These are phyloP conservation scores for Amphipoea oculea DNA, from an alignment of 2,888 invertebrate species.

Conservation along the genomic window DNA sequence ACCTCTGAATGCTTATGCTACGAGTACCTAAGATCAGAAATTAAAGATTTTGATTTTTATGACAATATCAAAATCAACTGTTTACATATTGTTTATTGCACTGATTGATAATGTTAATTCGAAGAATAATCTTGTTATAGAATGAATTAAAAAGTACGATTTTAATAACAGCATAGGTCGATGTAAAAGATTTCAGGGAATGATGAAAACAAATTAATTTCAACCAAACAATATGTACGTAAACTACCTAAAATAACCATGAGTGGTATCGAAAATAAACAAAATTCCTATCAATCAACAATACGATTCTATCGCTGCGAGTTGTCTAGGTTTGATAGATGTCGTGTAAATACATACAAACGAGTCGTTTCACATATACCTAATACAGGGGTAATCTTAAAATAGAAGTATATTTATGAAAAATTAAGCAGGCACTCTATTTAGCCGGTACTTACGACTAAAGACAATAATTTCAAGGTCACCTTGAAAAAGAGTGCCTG, in stretches of 20 bases:
- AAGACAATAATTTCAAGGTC: background rate
- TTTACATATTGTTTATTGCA: background rate
- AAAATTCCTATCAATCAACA: constrained; percentile 53
- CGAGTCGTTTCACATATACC: background rate
- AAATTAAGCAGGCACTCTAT: background rate
- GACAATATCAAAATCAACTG: background rate
- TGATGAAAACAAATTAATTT: constrained; percentile 1
- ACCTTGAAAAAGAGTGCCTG: background rate
- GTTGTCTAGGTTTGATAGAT: constrained; percentile 46
- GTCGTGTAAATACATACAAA: constrained; percentile 23
- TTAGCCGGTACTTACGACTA: background rate
- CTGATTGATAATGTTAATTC: background rate
- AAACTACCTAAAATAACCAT: constrained; percentile 30
- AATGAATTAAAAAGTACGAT: background rate
- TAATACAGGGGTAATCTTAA: background rate
- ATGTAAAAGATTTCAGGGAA: background rate
- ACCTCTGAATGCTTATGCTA: too few species aligned
- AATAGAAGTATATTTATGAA: background rate
- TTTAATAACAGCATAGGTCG: background rate
- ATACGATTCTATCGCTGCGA: constrained; percentile 28
- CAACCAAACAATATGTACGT: constrained; percentile 11
- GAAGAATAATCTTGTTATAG: background rate
- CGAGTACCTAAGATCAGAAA: background rate
- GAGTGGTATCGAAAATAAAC: constrained; percentile 46
- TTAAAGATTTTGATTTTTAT: background rate